Base-by-base conservation (phyloP, 2,888 invertebrate species). In the Himalopsyche anomala region DNA sequence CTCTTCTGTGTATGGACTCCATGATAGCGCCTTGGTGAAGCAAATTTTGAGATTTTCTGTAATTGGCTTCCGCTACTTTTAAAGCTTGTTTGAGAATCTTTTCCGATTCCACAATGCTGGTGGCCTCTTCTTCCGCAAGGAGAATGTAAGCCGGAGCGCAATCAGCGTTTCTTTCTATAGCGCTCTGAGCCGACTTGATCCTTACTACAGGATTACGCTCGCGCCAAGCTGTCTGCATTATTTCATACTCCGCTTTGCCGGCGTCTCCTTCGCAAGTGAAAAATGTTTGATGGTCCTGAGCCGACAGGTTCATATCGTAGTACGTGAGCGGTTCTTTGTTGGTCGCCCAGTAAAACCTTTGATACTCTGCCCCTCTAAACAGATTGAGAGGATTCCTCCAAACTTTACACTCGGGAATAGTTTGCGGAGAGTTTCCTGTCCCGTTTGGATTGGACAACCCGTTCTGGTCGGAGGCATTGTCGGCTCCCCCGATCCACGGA, bases 291-390 rank as follows among this genome's bases (percentile, higher is more conserved):
- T 99, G 99, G 92, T 99, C 99, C 92, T 99, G 99, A 36, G 99
- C 99, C 0, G 99, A 98, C 80, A 99, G 94, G 92, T 99, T 99
- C 99, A 99, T 99, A 91, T 99, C 99, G 91, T 99, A 99, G 92
- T 98, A 99, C 0, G 99, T 99, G 79, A 99, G 94, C 0, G 99
- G 99, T 89, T 99, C 98, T 90, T 98, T 97, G 89, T 96, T 96
- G 2, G 97, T 97, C 0, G 96, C 96, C 95, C 96, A 96, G 91
- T 96, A 97, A 91, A 98, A 98, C n/a, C 99, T 94, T 89, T 97
- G 97, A 92, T 99, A 99, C 91, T 99, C 99, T 0, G 99, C 97
- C 8, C 99, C 99, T 81, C 99, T 95, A 91, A 99, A 97, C 87
- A 99, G 92, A 92, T 98, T 98, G 90, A 98, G 94, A 0, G 99